A percentile compares a stretch with the other conserved stretches of the same genome.
Evolutionary conservation across 1,140 invertebrate genomes (phyloP).

Genomic region (Druon quercuslanigerum): DNA sequence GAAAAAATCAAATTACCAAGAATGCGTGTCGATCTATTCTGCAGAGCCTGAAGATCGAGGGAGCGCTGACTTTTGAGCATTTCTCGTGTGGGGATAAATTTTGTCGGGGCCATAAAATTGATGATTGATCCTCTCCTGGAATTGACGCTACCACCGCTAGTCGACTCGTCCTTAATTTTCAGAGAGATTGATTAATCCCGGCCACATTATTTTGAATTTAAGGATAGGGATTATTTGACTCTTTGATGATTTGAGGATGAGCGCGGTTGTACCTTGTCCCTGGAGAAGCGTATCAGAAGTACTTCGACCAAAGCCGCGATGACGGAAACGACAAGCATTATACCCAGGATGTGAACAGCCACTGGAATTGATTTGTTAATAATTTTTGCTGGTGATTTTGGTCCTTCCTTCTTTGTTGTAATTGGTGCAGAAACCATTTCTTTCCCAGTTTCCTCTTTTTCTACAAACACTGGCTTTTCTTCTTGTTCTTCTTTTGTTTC

Average conservation of each 20-base stretch:
- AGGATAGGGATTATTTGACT: constrained; percentile 7
- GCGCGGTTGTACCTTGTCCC: constrained; percentile 57
- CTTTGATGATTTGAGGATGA: constrained; percentile 20
- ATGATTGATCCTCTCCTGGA: constrained; percentile 39
- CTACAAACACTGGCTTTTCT: constrained; percentile 12
- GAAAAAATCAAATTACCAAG: constrained; percentile 52
- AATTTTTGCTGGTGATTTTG: constrained; percentile 39
- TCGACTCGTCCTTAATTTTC: constrained; percentile 49
- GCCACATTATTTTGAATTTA: background rate
- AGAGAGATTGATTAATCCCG: constrained; percentile 2
- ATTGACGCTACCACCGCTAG: constrained; percentile 35
- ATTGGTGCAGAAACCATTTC: background rate
- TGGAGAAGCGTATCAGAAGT: constrained; percentile 61
- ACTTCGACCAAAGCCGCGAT: constrained; percentile 66
- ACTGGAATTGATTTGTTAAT: constrained; percentile 56
- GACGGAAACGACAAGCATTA: constrained; percentile 63
- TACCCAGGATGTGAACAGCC: constrained; percentile 63
- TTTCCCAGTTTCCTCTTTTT: background rate
- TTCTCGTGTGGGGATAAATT: constrained; percentile 50
- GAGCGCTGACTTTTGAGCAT: constrained; percentile 57
- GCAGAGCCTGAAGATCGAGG: constrained; percentile 58
- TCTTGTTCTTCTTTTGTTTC: background rate
- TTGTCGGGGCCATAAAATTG: constrained; percentile 51
- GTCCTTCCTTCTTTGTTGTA: background rate
- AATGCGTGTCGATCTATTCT: constrained; percentile 53